phyloP scores from a whole-genome alignment of 2,797 vertebrate genomes.

The Parotocinclus haroldoi region DNA sequence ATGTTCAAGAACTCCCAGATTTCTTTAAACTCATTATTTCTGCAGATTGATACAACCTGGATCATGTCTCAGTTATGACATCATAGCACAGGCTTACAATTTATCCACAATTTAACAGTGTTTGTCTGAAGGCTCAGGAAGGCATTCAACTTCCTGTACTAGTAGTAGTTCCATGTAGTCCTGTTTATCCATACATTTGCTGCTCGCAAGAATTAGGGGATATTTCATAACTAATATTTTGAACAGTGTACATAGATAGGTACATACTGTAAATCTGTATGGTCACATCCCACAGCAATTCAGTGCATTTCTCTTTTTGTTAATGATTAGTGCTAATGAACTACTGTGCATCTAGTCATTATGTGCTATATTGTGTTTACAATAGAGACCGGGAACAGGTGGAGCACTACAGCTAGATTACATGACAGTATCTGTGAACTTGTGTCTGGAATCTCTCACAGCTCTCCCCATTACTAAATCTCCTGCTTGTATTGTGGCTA shows the following conservation, averaged over 20 bases:
- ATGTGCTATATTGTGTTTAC: not conserved
- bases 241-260: no score
- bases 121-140: not conserved
- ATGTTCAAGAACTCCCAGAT: no score
- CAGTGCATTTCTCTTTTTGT: not conserved
- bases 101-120: not conserved
- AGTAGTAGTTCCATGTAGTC: no score
- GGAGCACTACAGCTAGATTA: no score
- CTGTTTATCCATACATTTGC: no score
- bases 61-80: not conserved
- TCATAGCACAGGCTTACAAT: constrained; percentile 2
- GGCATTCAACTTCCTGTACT: not conserved
- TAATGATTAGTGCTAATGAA: not conserved
- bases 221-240: not conserved
- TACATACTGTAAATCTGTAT: not conserved
- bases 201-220: no score
- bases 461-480: constrained; percentile 16
- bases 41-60: no score
- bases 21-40: no score
- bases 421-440: not conserved
- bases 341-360: not conserved
- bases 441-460: not conserved
- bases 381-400: no score
- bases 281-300: not conserved
- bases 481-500: constrained; percentile 1